phyloP scores from a whole-genome alignment of 35 echinoderm and acorn worm species.

The Lytechinus variegatus region DNA sequence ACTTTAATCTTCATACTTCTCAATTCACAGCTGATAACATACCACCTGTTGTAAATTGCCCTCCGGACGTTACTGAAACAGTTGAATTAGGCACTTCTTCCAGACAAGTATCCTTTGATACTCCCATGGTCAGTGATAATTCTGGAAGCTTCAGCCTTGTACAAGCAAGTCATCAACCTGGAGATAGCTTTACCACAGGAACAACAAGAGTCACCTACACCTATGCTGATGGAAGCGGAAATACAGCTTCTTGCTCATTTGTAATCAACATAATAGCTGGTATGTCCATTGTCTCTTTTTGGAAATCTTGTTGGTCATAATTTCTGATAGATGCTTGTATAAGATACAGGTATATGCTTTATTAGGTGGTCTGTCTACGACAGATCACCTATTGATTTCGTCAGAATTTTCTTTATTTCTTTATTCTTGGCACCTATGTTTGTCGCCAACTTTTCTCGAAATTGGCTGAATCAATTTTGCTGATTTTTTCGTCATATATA shows the following conservation, averaged over 20 bases:
- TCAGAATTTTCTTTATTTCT: too few relatives aligned
- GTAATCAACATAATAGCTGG: constrained; percentile 33
- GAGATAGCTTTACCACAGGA: constrained; percentile 51
- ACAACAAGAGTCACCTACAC: constrained; percentile 65
- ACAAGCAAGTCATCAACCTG: neutral
- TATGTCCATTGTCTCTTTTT: too few relatives aligned
- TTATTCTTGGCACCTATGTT: too few relatives aligned
- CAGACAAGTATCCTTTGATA: constrained; percentile 54
- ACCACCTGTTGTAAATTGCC: constrained; percentile 61
- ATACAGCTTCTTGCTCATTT: constrained; percentile 46
- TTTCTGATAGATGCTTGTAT: too few relatives aligned
- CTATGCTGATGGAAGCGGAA: constrained; percentile 64
- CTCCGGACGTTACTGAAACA: constrained; percentile 55
- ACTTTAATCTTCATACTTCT: neutral
- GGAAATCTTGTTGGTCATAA: too few relatives aligned
- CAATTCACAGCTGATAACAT: constrained; percentile 58
- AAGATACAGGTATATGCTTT: too few relatives aligned
- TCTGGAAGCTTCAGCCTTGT: neutral
- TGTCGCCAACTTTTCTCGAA: too few relatives aligned
- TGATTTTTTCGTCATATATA: too few relatives aligned
- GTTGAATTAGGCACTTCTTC: constrained; percentile 20
- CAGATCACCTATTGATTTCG: too few relatives aligned
- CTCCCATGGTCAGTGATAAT: constrained; percentile 73
- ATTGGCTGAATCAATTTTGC: too few relatives aligned
- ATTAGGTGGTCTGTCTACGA: too few relatives aligned